phyloP scores from a whole-genome alignment of 2,797 vertebrate genomes.

The Neosilurus hyrtlii region DNA sequence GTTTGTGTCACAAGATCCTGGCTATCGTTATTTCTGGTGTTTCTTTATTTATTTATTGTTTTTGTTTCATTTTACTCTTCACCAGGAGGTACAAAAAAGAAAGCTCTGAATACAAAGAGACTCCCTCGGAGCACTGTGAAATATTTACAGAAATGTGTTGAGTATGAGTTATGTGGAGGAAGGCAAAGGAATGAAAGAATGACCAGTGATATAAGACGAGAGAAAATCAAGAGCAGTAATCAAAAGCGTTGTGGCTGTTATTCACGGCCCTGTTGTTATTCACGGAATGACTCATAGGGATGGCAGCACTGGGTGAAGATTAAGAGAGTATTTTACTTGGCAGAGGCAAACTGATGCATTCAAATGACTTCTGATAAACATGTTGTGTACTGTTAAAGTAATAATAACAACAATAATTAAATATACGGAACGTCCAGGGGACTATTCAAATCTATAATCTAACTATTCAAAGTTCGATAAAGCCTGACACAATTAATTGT shows the following conservation, averaged over 20 bases:
- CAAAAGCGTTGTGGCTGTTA: slow-evolving; percentile 45
- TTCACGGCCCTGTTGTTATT: slow-evolving; percentile 26
- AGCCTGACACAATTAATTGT: no score
- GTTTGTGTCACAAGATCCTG: slow-evolving; percentile 1
- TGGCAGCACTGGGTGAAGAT: slow-evolving; percentile 35
- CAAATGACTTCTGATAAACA: slow-evolving; percentile 16
- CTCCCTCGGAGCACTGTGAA: slow-evolving; percentile 9
- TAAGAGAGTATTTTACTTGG: slow-evolving; percentile 35
- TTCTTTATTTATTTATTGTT: neutral
- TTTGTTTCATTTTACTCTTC: neutral
- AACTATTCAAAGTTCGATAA: no score
- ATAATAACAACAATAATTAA: neutral
- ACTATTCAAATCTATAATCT: no score
- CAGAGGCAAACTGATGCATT: slow-evolving; percentile 35
- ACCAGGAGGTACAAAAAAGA: neutral
- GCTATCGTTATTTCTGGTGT: slow-evolving; percentile 11
- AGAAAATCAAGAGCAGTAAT: slow-evolving; percentile 49
- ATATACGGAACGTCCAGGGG: no score
- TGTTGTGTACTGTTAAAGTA: neutral
- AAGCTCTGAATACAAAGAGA: slow-evolving; percentile 19
- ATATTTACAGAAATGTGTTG: slow-evolving; percentile 22
- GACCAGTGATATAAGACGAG: slow-evolving; percentile 32
- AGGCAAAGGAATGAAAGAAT: slow-evolving; percentile 28
- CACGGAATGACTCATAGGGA: slow-evolving; percentile 35
- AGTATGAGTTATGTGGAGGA: slow-evolving; percentile 21